Conservation (phyloP, 2,797 vertebrate genomes). For the Chaetodon trifasciatus region DNA sequence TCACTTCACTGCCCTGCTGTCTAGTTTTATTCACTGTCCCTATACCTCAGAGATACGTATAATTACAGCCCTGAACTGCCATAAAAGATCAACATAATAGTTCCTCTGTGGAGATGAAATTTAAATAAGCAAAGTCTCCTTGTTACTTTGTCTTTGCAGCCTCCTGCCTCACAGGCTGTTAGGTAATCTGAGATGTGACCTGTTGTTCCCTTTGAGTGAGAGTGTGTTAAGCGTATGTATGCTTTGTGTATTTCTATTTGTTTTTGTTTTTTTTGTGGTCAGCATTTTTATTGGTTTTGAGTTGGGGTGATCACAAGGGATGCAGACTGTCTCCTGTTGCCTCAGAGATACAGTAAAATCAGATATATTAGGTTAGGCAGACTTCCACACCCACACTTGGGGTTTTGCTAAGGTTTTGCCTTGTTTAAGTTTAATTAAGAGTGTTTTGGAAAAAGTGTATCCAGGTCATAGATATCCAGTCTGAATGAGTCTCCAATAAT, state of each 20-base stretch:
- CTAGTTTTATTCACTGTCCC: background rate
- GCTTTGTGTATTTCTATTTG: background rate
- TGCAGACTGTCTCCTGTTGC: constrained; percentile 8
- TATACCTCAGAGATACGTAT: constrained; percentile 1
- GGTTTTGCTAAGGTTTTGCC: background rate
- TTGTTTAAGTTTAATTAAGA: background rate
- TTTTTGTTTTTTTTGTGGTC: background rate
- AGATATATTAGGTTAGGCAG: background rate
- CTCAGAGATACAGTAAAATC: constrained; percentile 6
- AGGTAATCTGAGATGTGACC: constrained; percentile 13
- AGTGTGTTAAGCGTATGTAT: background rate
- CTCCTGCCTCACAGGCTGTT: constrained; percentile 15
- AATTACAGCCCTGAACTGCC: background rate
- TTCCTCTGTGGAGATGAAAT: background rate
- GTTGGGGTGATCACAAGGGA: background rate
- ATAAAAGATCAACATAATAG: constrained; percentile 7
- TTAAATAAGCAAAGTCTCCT: constrained; percentile 7
- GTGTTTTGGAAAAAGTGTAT: background rate
- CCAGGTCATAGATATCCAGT: background rate
- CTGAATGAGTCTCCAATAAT: background rate
- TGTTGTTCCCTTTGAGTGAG: constrained; percentile 22
- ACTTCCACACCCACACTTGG: background rate
- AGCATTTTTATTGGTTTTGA: background rate
- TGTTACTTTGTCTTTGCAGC: constrained; percentile 21
- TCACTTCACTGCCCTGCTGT: constrained; percentile 6